These are phyloP conservation scores for Frankliniella intonsa DNA, from an alignment of 2,888 invertebrate species.

Conservation along the genomic window DNA sequence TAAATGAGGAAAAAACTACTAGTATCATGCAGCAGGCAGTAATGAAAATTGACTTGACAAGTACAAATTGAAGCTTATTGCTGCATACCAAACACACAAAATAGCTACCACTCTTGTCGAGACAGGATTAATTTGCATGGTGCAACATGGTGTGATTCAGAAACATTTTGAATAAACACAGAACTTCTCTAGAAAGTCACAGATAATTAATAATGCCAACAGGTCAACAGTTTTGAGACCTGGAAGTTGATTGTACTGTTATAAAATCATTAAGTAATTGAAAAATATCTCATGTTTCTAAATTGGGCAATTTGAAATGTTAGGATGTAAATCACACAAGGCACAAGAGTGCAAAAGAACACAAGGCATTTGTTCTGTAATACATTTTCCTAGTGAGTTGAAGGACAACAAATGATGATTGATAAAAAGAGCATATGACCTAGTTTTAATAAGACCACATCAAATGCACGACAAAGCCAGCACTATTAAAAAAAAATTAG, in stretches of 20 bases:
- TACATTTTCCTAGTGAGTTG: too few relatives aligned
- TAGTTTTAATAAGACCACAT: background rate
- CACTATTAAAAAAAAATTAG: background rate
- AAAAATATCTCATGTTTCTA: background rate
- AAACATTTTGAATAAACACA: background rate
- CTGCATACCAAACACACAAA: too few relatives aligned
- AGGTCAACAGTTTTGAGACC: background rate
- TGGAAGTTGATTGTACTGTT: background rate
- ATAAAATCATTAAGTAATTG: background rate
- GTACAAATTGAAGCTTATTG: too few relatives aligned
- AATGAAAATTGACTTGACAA: too few relatives aligned
- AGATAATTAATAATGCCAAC: background rate
- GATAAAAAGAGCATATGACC: background rate
- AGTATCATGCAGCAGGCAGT: too few relatives aligned
- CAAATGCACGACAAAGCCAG: background rate
- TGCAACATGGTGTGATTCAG: too few relatives aligned
- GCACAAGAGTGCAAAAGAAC: background rate
- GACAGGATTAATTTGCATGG: too few relatives aligned
- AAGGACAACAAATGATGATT: background rate
- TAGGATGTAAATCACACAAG: background rate
- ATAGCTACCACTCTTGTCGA: too few relatives aligned
- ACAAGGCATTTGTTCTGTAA: background rate
- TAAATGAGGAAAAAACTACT: too few relatives aligned
- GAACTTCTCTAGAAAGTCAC: background rate
- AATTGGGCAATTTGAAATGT: background rate